Base-by-base conservation (phyloP, 2,888 invertebrate species). In the Creontiades dilutus region DNA sequence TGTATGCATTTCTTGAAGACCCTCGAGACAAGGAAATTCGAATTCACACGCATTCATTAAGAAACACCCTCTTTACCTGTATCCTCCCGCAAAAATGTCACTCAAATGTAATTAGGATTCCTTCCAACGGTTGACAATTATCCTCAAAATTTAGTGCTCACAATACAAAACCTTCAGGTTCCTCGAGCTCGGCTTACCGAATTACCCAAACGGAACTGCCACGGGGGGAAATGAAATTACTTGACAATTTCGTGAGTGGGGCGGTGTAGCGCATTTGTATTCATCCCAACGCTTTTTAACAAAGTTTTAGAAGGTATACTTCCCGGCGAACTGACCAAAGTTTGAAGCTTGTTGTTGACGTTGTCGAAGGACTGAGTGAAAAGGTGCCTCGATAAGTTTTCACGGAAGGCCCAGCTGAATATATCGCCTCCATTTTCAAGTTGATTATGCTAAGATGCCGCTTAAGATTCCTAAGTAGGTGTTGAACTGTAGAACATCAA, bases 271-370 rank as follows among this genome's bases (percentile, higher is more conserved):
- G 13, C 68, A 78, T 78, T 78, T 78, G 78, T 78, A 78, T 78
- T 78, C 78, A 78, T 78, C 78, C 47, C 46, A 28, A 46, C 0
- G 78, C 78, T 46, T 78, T 78, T 78, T 16, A 78, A 78, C 78
- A 46, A 78, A 78, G 78, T 78, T 78, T 46, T 11, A 78, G 78
- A 46, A 46, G 78, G 78, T n/a, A 46, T 46, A 78, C 19, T 46
- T 23, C 28, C 28, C 37, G 28, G 37, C 13, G 76, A 76, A 76
- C 37, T 46, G 68, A 19, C 9, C 23, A 68, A 68, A 68, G 68
- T 27, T 37, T 7, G 19, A 78, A 78, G 46, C 13, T 78, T 37
- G 78, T 78, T 46, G 78, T 78, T 78, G 78, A 68, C 68, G 68
- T 68, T 68, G 19, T 27, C 68, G 68, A 68, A 68, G 68, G 23